Base-by-base conservation (phyloP, 2,888 invertebrate species). In the Chrysopilus asiliformis region DNA sequence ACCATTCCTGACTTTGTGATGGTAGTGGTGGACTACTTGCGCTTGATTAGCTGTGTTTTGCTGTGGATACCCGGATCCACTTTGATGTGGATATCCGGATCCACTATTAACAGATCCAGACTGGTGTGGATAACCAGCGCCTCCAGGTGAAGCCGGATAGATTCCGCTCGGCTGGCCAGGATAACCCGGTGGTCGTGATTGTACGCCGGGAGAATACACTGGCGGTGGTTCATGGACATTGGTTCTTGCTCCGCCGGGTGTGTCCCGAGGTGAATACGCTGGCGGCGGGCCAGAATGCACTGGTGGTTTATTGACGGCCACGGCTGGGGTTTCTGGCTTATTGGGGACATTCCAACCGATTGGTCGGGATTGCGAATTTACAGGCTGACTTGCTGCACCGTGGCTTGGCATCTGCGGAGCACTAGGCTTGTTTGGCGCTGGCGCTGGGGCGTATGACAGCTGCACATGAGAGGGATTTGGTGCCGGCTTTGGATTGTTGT, bases 341-440 rank as follows among this genome's bases (percentile, higher is more conserved):
- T 51, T 48, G 2, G 58, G 58, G 2, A 55, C 58, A 53, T 60
- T 61, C 61, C 61, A 60, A 5, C 60, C 60, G 10, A 58, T 50
- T 16, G 43, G 30, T 2, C 50, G 39, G n/a, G n/a, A n/a, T n/a
- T n/a, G n/a, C n/a, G n/a, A n/a, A n/a, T n/a, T n/a, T n/a, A n/a
- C n/a, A n/a, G n/a, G n/a, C n/a, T 47, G 44, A 14, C 47, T 41
- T 8, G 38, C 17, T 4, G 25, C 12, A 14, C 30, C 29, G n/a
- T 38, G 27, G 9, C 45, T 8, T 30, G 42, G 7, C 16, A 24
- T 32, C 6, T 45, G 46, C 18, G 50, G 46, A 15, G 45, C 48
- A 34, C 45, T 45, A 19, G 48, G 31, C 18, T 20, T 26, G 7
- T 30, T 7, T 12, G 43, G n/a, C 15, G 13, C 8, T 24, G 20